Base-by-base conservation (phyloP, 1,140 invertebrate species). In the Orussus abietinus region DNA sequence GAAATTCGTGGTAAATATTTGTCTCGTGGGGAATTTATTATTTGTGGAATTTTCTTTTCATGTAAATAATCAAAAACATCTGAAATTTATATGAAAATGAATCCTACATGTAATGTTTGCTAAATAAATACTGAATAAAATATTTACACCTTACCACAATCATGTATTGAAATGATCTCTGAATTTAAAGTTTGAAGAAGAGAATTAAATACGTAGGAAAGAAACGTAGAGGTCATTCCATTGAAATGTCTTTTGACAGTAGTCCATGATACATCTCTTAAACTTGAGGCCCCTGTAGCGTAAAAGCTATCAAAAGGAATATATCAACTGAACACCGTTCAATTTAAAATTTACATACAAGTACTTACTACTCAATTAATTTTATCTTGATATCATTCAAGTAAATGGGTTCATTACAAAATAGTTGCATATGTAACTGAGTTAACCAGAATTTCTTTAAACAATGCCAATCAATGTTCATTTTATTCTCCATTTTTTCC, bases 311-410 rank as follows among this genome's bases (percentile, higher is more conserved):
- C 5, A 60, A 60, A 22, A 22, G 26, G 12, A 43, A 29, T 31
- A 36, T 35, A 36, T 13, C 28, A 32, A 35, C 21, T 4, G 5
- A 31, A 14, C 12, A 29, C 34, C 15, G 17, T n/a, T n/a, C n/a
- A n/a, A 22, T 26, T 20, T 32, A 20, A 22, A 14, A 38, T 29
- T 11, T 2, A 19, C n/a, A 42, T 37, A 35, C 9, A 35, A 34
- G 22, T 42, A 62, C 57, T 61, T 50, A 68, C 65, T 60, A 57
- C 47, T 69, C 57, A 34, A 69, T 69, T 36, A 71, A 30, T 31
- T 61, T 44, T 45, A 67, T 61, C 40, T 62, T 69, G 15, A 68
- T 43, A 17, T 67, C 55, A 41, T 57, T 65, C 7, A 59, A 33
- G 38, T 52, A 64, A 42, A 71, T 55, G 4, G 50, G 47, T 14